A percentile compares a stretch with the other conserved stretches of the same genome.
These are phyloP conservation scores for Leptatherina wallacei DNA, from an alignment of 2,797 vertebrate species.

Conservation along the genomic window DNA sequence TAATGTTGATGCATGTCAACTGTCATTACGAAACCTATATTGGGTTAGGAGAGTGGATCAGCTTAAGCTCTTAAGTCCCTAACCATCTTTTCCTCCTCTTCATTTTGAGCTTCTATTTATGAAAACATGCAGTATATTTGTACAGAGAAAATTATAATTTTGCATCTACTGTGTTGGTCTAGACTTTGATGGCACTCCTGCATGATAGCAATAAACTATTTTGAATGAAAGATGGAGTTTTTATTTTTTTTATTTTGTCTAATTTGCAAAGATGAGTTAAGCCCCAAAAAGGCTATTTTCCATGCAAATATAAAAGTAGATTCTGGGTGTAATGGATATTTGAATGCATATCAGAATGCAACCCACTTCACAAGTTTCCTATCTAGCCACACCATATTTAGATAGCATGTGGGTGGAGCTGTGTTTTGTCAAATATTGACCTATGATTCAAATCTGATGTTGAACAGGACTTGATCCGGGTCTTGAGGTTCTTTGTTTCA, in stretches of 20 bases:
- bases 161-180: constrained; percentile 86
- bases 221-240: constrained; percentile 79
- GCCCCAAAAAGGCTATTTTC: background rate
- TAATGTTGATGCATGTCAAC: constrained; percentile 85
- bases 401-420: constrained; percentile 61
- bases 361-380: constrained; percentile 16
- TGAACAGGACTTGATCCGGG: constrained; percentile 82
- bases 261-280: background rate
- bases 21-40: constrained; percentile 73
- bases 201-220: constrained; percentile 90
- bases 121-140: constrained; percentile 79
- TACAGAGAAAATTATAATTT: constrained; percentile 81
- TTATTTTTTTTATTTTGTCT: background rate
- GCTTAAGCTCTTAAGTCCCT: constrained; percentile 46
- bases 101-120: constrained; percentile 80
- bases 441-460: constrained; percentile 42
- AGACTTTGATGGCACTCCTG: constrained; percentile 86
- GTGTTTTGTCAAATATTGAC: constrained; percentile 78
- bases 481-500: constrained; percentile 31
- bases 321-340: background rate
- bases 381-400: constrained; percentile 11
- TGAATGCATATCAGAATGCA: background rate
- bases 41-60: constrained; percentile 64
- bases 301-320: background rate
- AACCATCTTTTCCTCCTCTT: constrained; percentile 50